These are phyloP conservation scores for Pantherophis guttatus DNA, from an alignment of 2,113 vertebrate species.

Conservation along the genomic window DNA sequence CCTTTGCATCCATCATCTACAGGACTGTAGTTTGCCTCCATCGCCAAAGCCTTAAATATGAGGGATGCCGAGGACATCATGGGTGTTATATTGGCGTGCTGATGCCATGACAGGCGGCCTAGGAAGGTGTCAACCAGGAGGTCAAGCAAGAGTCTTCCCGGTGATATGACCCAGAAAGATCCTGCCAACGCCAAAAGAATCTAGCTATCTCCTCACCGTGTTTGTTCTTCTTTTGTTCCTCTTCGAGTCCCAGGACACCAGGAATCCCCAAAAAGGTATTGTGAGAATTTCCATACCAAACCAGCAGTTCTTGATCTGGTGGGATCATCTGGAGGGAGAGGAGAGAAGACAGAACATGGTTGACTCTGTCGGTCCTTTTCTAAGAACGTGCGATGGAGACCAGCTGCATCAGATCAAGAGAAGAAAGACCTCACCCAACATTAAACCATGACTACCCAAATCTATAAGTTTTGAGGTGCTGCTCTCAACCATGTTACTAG, in stretches of 20 bases:
- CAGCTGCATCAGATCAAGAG: neutral
- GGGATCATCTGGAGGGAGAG: constrained; percentile 82
- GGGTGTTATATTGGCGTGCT: neutral
- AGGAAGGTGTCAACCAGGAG: neutral
- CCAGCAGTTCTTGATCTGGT: constrained; percentile 93
- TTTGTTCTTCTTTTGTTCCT: constrained; percentile 91
- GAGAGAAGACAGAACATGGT: neutral
- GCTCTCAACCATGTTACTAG: no score
- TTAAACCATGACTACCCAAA: no score
- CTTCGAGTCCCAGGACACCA: constrained; percentile 87
- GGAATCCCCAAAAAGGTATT: constrained; percentile 96
- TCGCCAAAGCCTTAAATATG: neutral
- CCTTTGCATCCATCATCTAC: neutral
- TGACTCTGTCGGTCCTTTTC: neutral
- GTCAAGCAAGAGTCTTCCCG: neutral
- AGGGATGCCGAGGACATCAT: neutral
- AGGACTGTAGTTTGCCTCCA: neutral
- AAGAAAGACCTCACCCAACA: neutral
- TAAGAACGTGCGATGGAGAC: neutral
- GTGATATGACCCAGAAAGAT: no score
- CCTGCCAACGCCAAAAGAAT: no score
- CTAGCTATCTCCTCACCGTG: constrained; percentile 72
- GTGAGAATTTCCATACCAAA: constrained; percentile 96
- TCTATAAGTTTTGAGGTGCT: no score
- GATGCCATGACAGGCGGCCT: neutral